Conservation (phyloP, 2,113 vertebrate species). For the Paracyprichromis sp. region DNA sequence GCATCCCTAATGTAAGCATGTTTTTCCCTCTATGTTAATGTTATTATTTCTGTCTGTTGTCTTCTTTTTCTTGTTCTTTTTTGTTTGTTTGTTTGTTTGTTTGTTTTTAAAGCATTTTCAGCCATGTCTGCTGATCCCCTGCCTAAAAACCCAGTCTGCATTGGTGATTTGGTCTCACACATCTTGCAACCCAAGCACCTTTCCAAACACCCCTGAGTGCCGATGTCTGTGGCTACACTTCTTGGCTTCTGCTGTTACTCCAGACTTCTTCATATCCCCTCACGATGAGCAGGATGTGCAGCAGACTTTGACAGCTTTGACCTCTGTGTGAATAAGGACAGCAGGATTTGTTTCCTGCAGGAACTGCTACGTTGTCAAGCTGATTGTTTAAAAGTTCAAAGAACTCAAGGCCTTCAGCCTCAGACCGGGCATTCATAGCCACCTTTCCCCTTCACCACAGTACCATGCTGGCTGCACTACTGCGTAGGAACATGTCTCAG, state of each 20-base stretch:
- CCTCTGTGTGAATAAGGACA: not conserved
- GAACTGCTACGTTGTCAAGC: not conserved
- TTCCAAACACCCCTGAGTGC: not conserved
- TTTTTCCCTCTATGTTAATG: not conserved
- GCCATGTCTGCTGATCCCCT: conserved; percentile 6
- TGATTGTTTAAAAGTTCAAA: not conserved
- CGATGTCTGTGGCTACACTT: not conserved
- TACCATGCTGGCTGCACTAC: conserved; percentile 82
- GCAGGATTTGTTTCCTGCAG: not conserved
- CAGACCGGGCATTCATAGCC: not conserved
- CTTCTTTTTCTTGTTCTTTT: not conserved
- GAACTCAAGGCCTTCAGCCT: not conserved
- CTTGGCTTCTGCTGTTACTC: not conserved
- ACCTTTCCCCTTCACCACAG: not conserved
- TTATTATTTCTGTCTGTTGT: not conserved
- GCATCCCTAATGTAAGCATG: not conserved
- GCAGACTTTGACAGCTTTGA: not conserved
- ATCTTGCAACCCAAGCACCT: not conserved
- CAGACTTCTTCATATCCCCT: not conserved
- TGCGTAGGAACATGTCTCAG: conserved; percentile 93
- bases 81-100: not conserved
- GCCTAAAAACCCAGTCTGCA: not conserved
- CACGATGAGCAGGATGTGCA: not conserved
- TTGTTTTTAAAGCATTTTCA: not conserved
- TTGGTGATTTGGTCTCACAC: not conserved